Conservation (phyloP, 1,140 invertebrate species). For the Paraescarpia echinospica region DNA sequence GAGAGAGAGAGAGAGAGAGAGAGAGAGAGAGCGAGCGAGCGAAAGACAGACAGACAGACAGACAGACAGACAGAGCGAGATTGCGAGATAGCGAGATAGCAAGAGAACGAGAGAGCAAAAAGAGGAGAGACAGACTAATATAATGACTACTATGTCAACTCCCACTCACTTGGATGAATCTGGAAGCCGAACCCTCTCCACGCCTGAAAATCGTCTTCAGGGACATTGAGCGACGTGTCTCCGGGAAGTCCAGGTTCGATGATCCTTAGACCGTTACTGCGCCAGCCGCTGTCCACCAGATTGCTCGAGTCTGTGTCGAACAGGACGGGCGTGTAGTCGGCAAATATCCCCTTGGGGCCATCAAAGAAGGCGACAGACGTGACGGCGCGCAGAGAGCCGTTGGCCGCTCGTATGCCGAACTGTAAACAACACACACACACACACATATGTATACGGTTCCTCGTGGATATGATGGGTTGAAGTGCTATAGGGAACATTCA, state of each 20-base stretch:
- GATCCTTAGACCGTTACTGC: neutral
- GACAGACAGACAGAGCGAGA: no score
- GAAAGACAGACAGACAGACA: no score
- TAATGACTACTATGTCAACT: neutral
- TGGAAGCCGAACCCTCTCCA: neutral
- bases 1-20: no score
- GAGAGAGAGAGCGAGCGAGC: no score
- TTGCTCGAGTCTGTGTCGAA: neutral
- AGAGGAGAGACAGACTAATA: no score
- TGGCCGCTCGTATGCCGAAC: neutral
- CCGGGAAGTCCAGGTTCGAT: neutral
- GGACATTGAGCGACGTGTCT: neutral
- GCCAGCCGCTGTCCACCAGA: neutral
- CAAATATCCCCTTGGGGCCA: neutral
- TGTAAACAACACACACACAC: neutral
- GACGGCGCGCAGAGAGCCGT: neutral
- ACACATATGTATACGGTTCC: no score
- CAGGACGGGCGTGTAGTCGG: neutral
- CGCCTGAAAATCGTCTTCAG: neutral
- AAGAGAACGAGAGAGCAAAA: no score
- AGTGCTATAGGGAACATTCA: no score
- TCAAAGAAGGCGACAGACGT: neutral
- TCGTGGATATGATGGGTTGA: no score
- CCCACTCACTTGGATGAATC: neutral
- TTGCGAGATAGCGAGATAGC: no score